Evolutionary conservation across 2,888 invertebrate species (phyloP).

Genomic region (Cistogaster globosa): DNA sequence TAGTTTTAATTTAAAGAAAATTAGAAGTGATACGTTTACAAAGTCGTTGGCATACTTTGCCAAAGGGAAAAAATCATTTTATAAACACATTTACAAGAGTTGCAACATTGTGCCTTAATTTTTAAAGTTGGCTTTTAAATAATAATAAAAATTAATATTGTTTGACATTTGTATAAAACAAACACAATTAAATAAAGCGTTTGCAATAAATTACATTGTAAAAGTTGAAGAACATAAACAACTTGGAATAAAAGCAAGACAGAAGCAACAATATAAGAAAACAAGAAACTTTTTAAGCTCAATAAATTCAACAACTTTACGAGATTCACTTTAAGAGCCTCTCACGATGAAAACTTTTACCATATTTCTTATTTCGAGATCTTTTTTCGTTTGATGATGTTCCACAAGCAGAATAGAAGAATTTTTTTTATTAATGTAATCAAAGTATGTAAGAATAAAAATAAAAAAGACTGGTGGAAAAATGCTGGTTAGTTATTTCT

Average conservation of each 20-base stretch:
- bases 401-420: conserved; percentile 12
- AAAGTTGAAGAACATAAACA: conserved; percentile 29
- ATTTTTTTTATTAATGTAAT: background rate
- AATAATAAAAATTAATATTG: no score
- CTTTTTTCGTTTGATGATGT: conserved; percentile 15
- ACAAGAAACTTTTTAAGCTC: conserved; percentile 77
- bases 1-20: no score
- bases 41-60: no score
- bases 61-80: no score
- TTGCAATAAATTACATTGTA: conserved; percentile 77
- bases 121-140: no score
- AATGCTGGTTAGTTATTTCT: no score
- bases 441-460: background rate
- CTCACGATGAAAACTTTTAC: conserved; percentile 64
- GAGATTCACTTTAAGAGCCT: conserved; percentile 70
- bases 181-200: conserved; percentile 78
- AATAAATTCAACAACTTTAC: conserved; percentile 76
- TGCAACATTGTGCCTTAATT: background rate
- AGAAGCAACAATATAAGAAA: conserved; percentile 25
- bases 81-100: no score
- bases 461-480: no score
- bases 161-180: conserved; percentile 68
- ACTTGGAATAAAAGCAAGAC: conserved; percentile 28
- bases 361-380: conserved; percentile 40
- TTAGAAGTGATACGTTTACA: no score